Evolutionary conservation across 1,140 invertebrate species (phyloP).

Genomic region (Venturia canescens): DNA sequence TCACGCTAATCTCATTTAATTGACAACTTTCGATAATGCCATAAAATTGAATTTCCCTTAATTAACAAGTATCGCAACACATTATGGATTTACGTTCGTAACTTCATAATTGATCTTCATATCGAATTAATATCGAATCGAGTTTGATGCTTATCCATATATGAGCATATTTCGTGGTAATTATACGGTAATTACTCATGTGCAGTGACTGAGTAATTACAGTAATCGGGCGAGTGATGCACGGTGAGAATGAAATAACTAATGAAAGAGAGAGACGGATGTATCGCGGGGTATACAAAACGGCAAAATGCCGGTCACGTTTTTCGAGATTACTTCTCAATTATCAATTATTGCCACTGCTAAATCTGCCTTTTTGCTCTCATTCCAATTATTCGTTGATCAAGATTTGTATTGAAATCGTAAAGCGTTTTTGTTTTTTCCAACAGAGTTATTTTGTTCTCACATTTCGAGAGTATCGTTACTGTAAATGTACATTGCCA

Average conservation of each 20-base stretch:
- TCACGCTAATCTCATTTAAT: background rate
- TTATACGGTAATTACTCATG: conserved; percentile 56
- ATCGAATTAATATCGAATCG: conserved; percentile 37
- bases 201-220: conserved; percentile 54
- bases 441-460: too few relatives aligned
- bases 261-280: conserved; percentile 7
- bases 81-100: conserved; percentile 11
- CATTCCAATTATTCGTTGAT: conserved; percentile 6
- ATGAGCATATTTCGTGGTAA: conserved; percentile 44
- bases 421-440: too few relatives aligned
- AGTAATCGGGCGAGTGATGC: conserved; percentile 46
- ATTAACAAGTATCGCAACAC: conserved; percentile 6
- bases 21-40: conserved; percentile 20
- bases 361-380: conserved; percentile 22
- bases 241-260: background rate
- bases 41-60: background rate
- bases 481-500: too few relatives aligned
- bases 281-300: background rate
- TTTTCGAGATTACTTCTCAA: conserved; percentile 52
- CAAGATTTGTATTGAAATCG: too few relatives aligned
- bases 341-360: conserved; percentile 23
- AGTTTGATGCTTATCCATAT: conserved; percentile 24
- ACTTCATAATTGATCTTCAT: conserved; percentile 32
- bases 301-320: conserved; percentile 5
- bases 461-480: too few relatives aligned